phyloP scores from a whole-genome alignment of 2,113 vertebrate species.

The Typhlomys cinereus region DNA sequence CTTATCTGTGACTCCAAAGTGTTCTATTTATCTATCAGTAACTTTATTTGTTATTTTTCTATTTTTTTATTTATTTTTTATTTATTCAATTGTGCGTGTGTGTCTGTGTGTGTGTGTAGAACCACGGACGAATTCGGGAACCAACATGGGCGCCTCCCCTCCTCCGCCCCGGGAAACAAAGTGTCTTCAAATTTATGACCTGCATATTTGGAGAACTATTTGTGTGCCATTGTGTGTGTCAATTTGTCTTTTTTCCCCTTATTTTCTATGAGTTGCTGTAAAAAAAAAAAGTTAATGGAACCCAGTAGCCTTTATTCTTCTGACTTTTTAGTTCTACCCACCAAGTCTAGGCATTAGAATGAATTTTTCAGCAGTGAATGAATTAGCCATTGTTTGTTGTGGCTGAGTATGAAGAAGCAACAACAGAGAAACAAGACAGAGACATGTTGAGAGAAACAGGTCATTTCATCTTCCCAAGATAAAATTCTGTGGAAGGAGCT shows the following conservation, averaged over 20 bases:
- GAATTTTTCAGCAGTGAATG: constrained; percentile 39
- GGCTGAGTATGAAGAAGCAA: not conserved
- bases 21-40: not conserved
- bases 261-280: not conserved
- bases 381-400: constrained; percentile 44
- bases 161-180: too few species aligned
- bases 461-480: constrained; percentile 77
- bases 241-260: not conserved
- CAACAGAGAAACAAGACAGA: constrained; percentile 45
- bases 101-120: too few species aligned
- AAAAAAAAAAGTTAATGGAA: not conserved
- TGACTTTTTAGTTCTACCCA: not conserved
- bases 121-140: too few species aligned
- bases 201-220: not conserved
- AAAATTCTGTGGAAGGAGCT: constrained; percentile 75
- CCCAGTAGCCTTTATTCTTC: not conserved
- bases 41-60: constrained; percentile 31
- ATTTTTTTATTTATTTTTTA: too few species aligned
- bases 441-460: constrained; percentile 56
- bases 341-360: not conserved
- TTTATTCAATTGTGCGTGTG: too few species aligned
- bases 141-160: too few species aligned
- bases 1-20: not conserved
- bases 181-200: constrained; percentile 12
- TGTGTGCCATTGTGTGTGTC: not conserved